Evolutionary conservation across 2,113 vertebrate genomes (phyloP).

Genomic region (Casuarius casuarius): DNA sequence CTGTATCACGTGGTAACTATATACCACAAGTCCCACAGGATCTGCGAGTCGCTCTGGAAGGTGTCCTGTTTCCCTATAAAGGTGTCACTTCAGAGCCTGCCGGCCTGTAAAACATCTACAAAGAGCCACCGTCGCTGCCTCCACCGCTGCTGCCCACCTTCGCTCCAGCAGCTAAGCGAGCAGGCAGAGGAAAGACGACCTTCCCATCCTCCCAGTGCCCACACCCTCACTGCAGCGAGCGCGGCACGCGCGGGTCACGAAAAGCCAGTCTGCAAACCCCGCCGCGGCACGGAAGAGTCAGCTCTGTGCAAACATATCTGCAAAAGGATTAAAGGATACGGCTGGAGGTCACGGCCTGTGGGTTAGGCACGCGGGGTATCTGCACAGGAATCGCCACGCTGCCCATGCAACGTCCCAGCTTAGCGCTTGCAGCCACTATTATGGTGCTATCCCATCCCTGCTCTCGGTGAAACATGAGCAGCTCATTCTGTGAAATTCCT

Average conservation of each 20-base stretch:
- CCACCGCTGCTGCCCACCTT: not conserved
- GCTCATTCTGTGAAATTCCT: not conserved
- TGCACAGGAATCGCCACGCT: accelerated
- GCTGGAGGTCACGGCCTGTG: accelerated
- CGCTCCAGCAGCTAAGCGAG: accelerated
- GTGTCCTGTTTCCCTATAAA: not conserved
- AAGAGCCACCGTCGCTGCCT: not conserved
- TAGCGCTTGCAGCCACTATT: accelerated
- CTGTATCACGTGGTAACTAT: not conserved
- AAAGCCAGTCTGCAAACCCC: not conserved
- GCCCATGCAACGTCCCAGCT: accelerated
- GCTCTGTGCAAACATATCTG: no score
- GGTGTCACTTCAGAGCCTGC: not conserved
- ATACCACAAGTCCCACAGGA: not conserved
- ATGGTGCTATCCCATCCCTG: accelerated
- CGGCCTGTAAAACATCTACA: not conserved
- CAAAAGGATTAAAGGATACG: accelerated
- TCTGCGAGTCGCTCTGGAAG: accelerated
- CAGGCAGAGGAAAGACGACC: not conserved
- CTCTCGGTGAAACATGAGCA: accelerated
- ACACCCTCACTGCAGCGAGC: accelerated
- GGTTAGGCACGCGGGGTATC: not conserved
- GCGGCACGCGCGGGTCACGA: not conserved
- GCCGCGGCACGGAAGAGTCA: accelerated
- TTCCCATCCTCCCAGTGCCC: not conserved